A percentile compares a stretch with the other conserved stretches of the same genome.
These are phyloP conservation scores for Parnassius mnemosyne DNA, from an alignment of 2,888 invertebrate genomes.

Conservation along the genomic window DNA sequence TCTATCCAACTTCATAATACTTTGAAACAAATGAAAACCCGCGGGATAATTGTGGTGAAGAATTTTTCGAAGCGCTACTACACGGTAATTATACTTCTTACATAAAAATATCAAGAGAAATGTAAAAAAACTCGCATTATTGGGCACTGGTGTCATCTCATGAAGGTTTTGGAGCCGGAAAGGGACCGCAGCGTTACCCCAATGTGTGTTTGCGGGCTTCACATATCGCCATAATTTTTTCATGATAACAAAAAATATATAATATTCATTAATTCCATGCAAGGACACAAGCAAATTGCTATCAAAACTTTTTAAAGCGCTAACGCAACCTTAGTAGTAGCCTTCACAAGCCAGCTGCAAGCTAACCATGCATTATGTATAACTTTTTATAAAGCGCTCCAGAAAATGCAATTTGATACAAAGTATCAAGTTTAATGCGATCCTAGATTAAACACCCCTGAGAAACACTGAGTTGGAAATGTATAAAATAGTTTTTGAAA, in stretches of 20 bases:
- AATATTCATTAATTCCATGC: slow-evolving; percentile 8
- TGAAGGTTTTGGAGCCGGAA: too few species aligned
- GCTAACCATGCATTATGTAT: slow-evolving; percentile 77
- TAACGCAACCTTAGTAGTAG: slow-evolving; percentile 40
- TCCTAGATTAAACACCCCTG: slow-evolving; percentile 66
- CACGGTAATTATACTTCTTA: too few species aligned
- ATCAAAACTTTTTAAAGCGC: slow-evolving; percentile 13
- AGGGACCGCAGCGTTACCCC: too few species aligned
- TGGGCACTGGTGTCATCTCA: too few species aligned
- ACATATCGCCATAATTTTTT: too few species aligned
- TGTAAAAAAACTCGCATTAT: too few species aligned
- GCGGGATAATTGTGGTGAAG: too few species aligned
- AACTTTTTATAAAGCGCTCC: slow-evolving; percentile 69
- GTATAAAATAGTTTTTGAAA: slow-evolving; percentile 34
- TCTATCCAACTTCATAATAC: too few species aligned
- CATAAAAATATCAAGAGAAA: too few species aligned
- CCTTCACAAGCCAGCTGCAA: slow-evolving; percentile 57
- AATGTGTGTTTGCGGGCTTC: too few species aligned
- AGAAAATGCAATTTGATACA: slow-evolving; percentile 78
- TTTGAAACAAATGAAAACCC: too few species aligned
- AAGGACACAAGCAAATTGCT: slow-evolving; percentile 7
- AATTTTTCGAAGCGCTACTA: too few species aligned
- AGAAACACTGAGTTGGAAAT: slow-evolving; percentile 44
- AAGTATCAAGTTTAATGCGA: slow-evolving; percentile 78
- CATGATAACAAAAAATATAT: neutral